Percentiles rank a stretch among this genome's conserved stretches.
These are phyloP conservation scores for Isotomurus palustris DNA, from an alignment of 2,888 invertebrate species.

Conservation along the genomic window DNA sequence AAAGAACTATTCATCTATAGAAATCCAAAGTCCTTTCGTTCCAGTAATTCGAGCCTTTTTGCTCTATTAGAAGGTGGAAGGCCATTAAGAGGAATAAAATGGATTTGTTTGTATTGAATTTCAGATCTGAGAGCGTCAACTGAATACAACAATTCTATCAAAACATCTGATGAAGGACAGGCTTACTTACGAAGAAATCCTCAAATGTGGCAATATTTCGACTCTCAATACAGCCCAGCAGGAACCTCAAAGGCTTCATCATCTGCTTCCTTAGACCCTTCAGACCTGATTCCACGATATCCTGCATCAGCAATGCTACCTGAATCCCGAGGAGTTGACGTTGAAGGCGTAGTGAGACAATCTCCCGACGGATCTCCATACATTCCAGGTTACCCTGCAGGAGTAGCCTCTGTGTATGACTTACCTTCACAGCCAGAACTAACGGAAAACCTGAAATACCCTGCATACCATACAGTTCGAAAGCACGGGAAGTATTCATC, in stretches of 20 bases:
- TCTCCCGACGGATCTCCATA: conserved; percentile 11
- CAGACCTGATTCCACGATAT: conserved; percentile 35
- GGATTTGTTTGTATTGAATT: too few relatives aligned
- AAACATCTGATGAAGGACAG: conserved; percentile 53
- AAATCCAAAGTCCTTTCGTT: too few relatives aligned
- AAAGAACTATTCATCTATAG: too few relatives aligned
- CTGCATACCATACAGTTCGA: conserved; percentile 38
- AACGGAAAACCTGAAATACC: conserved; percentile 42
- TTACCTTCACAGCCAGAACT: conserved; percentile 39
- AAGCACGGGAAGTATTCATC: conserved; percentile 39
- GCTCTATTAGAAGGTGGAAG: too few relatives aligned
- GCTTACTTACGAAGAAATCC: conserved; percentile 52
- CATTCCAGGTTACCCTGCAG: conserved; percentile 26
- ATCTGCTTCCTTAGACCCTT: conserved; percentile 6
- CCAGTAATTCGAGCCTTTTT: too few relatives aligned
- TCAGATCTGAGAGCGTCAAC: too few relatives aligned
- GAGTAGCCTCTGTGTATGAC: conserved; percentile 28
- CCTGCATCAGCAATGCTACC: conserved; percentile 31
- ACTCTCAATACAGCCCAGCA: conserved; percentile 35
- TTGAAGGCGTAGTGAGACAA: conserved; percentile 6
- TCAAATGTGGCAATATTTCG: conserved; percentile 47
- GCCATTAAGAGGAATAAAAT: too few relatives aligned
- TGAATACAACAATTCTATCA: conserved; percentile 52
- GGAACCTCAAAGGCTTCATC: conserved; percentile 4
- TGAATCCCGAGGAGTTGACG: conserved; percentile 6